phyloP scores from a whole-genome alignment of 1,140 invertebrate species.

The Hypsibius dujardini region DNA sequence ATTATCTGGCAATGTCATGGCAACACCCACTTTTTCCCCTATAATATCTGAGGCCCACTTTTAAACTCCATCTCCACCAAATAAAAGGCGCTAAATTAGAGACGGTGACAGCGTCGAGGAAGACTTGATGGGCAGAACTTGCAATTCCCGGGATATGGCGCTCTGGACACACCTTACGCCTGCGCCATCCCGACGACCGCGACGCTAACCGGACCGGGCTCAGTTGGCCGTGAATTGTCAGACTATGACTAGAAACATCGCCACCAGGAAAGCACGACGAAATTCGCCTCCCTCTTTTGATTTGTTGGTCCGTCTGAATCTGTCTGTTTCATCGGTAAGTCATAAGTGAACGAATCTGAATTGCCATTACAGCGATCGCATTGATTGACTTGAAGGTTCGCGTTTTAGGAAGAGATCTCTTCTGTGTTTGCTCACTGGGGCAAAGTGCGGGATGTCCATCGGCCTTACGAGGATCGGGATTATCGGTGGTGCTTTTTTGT shows the following conservation, averaged over 20 bases:
- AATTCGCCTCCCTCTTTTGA: neutral
- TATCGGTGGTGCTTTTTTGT: neutral
- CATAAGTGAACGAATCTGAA: neutral
- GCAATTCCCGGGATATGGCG: too few species aligned
- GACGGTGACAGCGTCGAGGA: too few species aligned
- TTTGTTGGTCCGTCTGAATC: neutral
- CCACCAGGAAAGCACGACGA: neutral
- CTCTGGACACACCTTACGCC: too few species aligned
- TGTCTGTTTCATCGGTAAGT: neutral
- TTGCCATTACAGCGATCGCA: neutral
- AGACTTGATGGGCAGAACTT: too few species aligned
- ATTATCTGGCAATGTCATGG: too few species aligned
- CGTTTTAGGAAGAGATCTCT: neutral
- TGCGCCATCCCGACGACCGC: too few species aligned
- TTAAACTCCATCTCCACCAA: too few species aligned
- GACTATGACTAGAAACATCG: constrained; percentile 4
- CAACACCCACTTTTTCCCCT: too few species aligned
- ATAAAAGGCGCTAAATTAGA: too few species aligned
- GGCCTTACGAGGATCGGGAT: neutral
- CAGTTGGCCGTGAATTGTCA: too few species aligned
- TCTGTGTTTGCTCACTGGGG: neutral
- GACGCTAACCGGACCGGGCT: too few species aligned
- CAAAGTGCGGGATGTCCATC: neutral
- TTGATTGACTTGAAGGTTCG: neutral
- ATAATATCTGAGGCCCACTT: too few species aligned